Evolutionary conservation across 2,888 invertebrate genomes (phyloP).

Genomic region (Ectemnius continuus): DNA sequence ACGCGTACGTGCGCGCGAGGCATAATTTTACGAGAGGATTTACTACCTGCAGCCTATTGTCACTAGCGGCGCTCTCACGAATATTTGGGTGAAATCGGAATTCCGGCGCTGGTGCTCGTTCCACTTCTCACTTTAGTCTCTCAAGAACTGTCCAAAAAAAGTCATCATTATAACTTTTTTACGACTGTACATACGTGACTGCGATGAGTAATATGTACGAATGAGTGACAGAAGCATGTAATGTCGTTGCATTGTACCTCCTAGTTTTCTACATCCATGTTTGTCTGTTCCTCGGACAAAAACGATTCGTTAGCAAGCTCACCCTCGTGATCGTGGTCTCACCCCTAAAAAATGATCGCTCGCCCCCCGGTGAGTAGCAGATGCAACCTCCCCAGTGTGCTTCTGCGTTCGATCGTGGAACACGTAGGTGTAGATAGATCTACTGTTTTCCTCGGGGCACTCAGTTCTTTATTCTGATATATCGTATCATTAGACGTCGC

Average conservation of each 20-base stretch:
- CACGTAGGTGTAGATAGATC: conserved; percentile 50
- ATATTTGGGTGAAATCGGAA: conserved; percentile 48
- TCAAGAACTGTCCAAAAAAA: not conserved
- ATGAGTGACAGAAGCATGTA: not conserved
- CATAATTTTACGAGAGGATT: conserved; percentile 75
- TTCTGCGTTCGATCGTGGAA: conserved; percentile 26
- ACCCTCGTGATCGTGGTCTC: conserved; percentile 59
- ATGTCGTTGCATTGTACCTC: conserved; percentile 19
- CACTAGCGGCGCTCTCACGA: conserved; percentile 60
- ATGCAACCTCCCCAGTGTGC: conserved; percentile 70
- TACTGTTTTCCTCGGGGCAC: conserved; percentile 24
- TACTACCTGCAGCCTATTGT: conserved; percentile 68
- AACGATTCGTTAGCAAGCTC: conserved; percentile 63
- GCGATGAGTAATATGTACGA: no score
- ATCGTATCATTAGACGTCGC: conserved; percentile 48
- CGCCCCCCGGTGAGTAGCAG: conserved; percentile 74
- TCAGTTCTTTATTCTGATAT: conserved; percentile 36
- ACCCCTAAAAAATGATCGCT: conserved; percentile 75
- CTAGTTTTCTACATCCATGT: conserved; percentile 49
- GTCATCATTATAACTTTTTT: not conserved
- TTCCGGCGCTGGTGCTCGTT: conserved; percentile 10
- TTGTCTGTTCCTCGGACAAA: conserved; percentile 52
- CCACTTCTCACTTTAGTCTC: not conserved
- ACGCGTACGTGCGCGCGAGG: conserved; percentile 63
- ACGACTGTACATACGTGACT: not conserved